Base-by-base conservation (phyloP, 2,113 vertebrate species). In the Stegastes partitus region DNA sequence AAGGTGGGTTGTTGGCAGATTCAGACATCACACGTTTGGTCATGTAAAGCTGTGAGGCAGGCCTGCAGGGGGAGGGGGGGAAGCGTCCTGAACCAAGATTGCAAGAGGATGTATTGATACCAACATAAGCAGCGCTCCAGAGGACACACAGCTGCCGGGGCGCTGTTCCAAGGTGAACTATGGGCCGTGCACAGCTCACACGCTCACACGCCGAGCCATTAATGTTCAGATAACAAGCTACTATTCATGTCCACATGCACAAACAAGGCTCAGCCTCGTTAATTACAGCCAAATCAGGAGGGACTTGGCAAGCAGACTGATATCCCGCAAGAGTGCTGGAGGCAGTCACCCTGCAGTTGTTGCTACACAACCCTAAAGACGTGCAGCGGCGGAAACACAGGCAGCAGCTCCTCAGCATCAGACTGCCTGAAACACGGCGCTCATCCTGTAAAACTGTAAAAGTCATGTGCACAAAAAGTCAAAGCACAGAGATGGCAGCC, bases 221-320 rank as follows among this genome's bases (percentile, higher is more conserved):
- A 81, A 86, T 85, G 79, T 63, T 87, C 71, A 83, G 83, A 91
- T 84, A 89, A 89, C 80, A 82, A 89, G 81, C 80, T 74, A 76
- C 82, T 75, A 74, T 89, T 84, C 83, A 81, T 91, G 89, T 92
- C 82, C 63, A 62, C 82, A 76, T 86, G 85, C 85, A 88, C 78
- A 78, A 92, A 92, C 81, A 80, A 70, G 74, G 72, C 87, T 72
- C 82, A 78, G 87, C 62, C 81, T 75, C 63, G 84, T 82, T 90
- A 89, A 92, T 92, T 90, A 90, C 83, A 71, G 70, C 39, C 81
- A 86, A 85, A 84, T 86, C 92, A 87, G 79, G 63, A 82, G 90
- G 87, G 90, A 90, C 55, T 77, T 89, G 86, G 87, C 86, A 83
- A n/a, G 74, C 67, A 64, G 68, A 74, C 79, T 42, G 74, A 75